Evolutionary conservation across 2,888 invertebrate genomes (phyloP), one percentile per base, ranked within the genome.

Genomic region (Leucophenga maculata): DNA sequence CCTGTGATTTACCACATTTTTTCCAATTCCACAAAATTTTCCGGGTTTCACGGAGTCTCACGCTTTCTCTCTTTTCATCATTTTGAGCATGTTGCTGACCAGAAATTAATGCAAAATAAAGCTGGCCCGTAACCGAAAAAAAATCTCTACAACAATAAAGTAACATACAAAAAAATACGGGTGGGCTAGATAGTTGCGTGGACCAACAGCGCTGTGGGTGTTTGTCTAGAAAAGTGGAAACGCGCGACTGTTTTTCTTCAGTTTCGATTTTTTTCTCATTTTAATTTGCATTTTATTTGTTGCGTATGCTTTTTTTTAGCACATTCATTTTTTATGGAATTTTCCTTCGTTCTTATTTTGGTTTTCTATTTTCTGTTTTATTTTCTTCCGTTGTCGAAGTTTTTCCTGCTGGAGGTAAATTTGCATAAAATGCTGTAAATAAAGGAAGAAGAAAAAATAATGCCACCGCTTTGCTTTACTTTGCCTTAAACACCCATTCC

Each of bases 51-150:
- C n/a, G n/a, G 11, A n/a, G 50, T 50, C 1, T 39, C 50, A 1
- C 16, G 13, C 16, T 50, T 1, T 50, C 50, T 6, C 50, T 50
- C 50, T 6, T 16, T 46, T 46, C 39, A 39, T 39, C 8, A 39
- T 39, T 39, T 39, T 39, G 11, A 39, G 8, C 39, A 8, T 46
- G 57, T 20, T 11, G 1, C 72, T 76, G 78, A 78, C 78, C 77
- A 77, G 77, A 75, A 73, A 80, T 78, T 79, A 78, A 82, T 83
- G 83, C 70, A 70, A 69, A 52, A 72, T 66, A 75, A 69, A 74
- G 79, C 74, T 75, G 75, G 73, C 70, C 70, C 75, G 76, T 69
- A 66, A 54, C n/a, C 32, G 48, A 65, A 52, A 31, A 8, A 20
- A 44, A 44, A 46, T 26, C 26, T 26, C 26, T 3, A 26, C 26